phyloP scores from a whole-genome alignment of 2,797 vertebrate genomes.

The Natrix natrix region DNA sequence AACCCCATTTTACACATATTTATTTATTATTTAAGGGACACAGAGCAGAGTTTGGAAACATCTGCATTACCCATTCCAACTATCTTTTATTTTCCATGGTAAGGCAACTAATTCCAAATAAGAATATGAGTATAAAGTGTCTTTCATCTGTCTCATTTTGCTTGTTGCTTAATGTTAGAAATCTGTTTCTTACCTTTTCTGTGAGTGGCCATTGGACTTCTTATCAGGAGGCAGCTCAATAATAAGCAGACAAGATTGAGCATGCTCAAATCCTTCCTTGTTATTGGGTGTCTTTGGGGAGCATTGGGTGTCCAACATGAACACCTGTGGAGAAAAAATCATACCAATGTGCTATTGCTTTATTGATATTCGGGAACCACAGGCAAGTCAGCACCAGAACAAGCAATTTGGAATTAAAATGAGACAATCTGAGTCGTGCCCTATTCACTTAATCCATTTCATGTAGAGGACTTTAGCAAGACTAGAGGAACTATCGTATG shows the following conservation, averaged over 20 bases:
- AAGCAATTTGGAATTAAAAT: not conserved
- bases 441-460: not conserved
- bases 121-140: not conserved
- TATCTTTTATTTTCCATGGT: not conserved
- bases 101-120: not conserved
- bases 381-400: not conserved
- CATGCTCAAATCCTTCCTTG: constrained; percentile 95
- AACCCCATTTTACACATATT: not conserved
- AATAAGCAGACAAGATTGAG: constrained; percentile 95
- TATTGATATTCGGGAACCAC: not conserved
- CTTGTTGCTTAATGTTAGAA: not conserved
- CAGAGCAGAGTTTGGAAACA: not conserved
- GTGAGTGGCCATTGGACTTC: constrained; percentile 87
- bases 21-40: not conserved
- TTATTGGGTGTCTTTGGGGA: constrained; percentile 95
- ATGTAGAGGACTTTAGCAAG: not conserved
- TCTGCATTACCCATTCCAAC: not conserved
- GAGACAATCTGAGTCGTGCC: too few species aligned
- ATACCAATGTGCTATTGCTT: not conserved
- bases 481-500: not conserved
- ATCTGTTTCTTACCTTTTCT: constrained; percentile 81
- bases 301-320: constrained; percentile 95
- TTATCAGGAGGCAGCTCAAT: constrained; percentile 91
- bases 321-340: constrained; percentile 78
- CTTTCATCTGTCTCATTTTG: not conserved